Base-by-base conservation (phyloP, 2,888 invertebrate genomes). In the Oxyteleia sp. region DNA sequence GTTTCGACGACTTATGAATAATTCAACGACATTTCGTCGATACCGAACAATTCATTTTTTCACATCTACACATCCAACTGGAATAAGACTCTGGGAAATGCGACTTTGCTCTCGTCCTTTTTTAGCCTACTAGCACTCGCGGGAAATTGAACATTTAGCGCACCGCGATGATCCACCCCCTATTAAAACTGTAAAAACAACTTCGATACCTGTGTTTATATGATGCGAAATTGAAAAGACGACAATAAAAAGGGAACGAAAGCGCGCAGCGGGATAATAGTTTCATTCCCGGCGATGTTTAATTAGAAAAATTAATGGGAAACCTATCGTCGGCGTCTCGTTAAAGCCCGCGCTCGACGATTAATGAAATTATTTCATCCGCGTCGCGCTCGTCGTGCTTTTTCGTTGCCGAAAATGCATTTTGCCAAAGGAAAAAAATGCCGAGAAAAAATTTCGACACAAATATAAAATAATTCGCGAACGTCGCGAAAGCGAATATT, bases 291-390 rank as follows among this genome's bases (percentile, higher is more conserved):
- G 3, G 41, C 35, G 53, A 15, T 53, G 74, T 63, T 63, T 38
- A 51, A 63, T 63, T 59, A 74, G 61, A 61, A 72, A 72, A 72
- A 72, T 72, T 45, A 61, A 71, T 71, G 59, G 26, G 59, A 71
- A 71, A 59, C 26, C 71, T 59, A 71, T 71, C 71, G 47, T 47
- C 49, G 15, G 23, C 18, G 47, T 38, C 57, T 71, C 71, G 71
- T 57, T 57, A 57, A 57, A 57, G 23, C 18, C 23, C 11, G 57
- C 7, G 49, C 16, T 4, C 32, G 29, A 16, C 29, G 26, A 59
- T 71, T 71, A 71, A 71, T 59, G 47, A 35, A 71, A 71, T 71
- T 49, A 71, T 71, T 71, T 47, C 7, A n/a, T 32, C 26, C 51
- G 16, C 15, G 29, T 32, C 41, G 15, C 15, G 26, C 10, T 7